A percentile compares a stretch with the other conserved stretches of the same genome.
These are phyloP conservation scores for Oxytorus armatus DNA, from an alignment of 2,888 invertebrate genomes.

Conservation along the genomic window DNA sequence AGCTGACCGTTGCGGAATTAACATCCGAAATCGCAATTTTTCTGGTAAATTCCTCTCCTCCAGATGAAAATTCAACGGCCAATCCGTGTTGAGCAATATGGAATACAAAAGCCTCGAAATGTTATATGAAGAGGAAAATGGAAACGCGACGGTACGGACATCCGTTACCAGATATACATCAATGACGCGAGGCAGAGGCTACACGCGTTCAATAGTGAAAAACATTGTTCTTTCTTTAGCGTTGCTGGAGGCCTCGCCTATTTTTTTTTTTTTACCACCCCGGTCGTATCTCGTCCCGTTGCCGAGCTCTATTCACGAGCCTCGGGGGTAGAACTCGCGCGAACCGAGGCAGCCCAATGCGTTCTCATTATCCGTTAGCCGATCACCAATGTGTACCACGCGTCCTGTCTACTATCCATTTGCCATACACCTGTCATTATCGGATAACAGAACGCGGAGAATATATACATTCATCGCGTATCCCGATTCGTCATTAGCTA, in stretches of 20 bases:
- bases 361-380: conserved; percentile 56
- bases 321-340: conserved; percentile 20
- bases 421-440: conserved; percentile 47
- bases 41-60: background rate
- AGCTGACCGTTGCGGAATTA: background rate
- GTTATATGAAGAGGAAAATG: background rate
- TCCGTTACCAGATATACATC: conserved; percentile 33
- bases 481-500: background rate
- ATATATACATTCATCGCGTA: background rate
- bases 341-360: conserved; percentile 27
- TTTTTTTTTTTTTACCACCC: background rate
- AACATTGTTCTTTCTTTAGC: conserved; percentile 53
- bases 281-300: conserved; percentile 31
- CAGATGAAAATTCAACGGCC: background rate
- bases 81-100: background rate
- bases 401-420: conserved; percentile 27
- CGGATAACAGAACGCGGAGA: background rate
- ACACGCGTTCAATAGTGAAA: conserved; percentile 37
- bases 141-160: background rate
- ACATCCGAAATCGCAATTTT: background rate
- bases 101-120: conserved; percentile 17
- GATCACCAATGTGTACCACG: conserved; percentile 36
- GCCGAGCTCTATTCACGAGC: conserved; percentile 35
- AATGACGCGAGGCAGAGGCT: conserved; percentile 28
- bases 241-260: background rate